Percentiles rank a stretch among this genome's conserved stretches.
These are phyloP conservation scores for Meta bourneti DNA, from an alignment of 2,888 invertebrate genomes.

Conservation along the genomic window DNA sequence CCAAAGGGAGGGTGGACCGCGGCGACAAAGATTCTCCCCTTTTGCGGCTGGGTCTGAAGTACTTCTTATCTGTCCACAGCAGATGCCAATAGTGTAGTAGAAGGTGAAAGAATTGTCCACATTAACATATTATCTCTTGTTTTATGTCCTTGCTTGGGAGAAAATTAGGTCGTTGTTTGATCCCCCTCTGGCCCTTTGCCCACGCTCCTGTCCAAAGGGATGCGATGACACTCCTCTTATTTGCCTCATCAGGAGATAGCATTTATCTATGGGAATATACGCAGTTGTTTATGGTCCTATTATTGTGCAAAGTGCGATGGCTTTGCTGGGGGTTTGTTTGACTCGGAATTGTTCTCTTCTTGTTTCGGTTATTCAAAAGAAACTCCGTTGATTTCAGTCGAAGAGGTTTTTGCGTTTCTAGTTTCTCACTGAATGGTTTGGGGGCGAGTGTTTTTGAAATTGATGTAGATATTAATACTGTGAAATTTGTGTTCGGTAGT, in stretches of 20 bases:
- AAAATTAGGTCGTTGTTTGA: constrained; percentile 40
- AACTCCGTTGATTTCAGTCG: too few relatives aligned
- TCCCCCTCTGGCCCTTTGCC: neutral
- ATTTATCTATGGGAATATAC: neutral
- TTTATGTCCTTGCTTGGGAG: constrained; percentile 11
- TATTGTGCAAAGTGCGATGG: too few relatives aligned
- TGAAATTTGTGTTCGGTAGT: too few relatives aligned
- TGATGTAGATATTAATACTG: too few relatives aligned
- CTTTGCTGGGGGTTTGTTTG: too few relatives aligned
- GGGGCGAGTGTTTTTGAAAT: too few relatives aligned
- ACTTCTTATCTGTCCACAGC: constrained; percentile 49
- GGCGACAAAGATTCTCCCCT: neutral
- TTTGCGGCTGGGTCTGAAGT: neutral
- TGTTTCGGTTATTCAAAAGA: too few relatives aligned
- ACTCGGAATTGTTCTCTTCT: too few relatives aligned
- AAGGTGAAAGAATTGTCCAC: constrained; percentile 15
- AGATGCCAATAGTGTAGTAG: constrained; percentile 27
- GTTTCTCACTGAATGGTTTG: too few relatives aligned
- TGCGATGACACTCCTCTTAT: constrained; percentile 16
- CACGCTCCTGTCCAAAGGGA: neutral
- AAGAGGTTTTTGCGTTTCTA: too few relatives aligned
- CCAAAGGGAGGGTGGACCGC: constrained; percentile 35
- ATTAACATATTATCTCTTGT: constrained; percentile 62
- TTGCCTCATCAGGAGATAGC: neutral
- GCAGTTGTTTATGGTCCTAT: too few relatives aligned